phyloP scores from a whole-genome alignment of 2,113 vertebrate genomes.

The Seriola dumerili region DNA sequence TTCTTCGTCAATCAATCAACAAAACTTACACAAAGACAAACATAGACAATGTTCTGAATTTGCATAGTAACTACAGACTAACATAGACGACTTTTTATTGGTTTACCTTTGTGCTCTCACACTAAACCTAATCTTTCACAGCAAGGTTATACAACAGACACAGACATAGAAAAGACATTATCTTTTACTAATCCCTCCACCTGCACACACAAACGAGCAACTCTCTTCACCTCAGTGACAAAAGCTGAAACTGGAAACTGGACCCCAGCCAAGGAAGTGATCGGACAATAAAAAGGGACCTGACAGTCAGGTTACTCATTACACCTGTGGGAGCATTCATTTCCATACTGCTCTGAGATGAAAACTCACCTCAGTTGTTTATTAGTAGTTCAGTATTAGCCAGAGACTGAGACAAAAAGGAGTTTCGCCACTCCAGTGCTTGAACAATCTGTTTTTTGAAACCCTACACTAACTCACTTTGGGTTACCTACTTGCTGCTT shows the following conservation, averaged over 20 bases:
- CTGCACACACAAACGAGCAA: constrained; percentile 27
- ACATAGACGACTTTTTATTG: too few relatives aligned
- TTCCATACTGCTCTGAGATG: constrained; percentile 25
- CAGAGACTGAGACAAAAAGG: too few relatives aligned
- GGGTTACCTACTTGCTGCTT: neutral
- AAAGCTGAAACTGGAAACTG: constrained; percentile 63
- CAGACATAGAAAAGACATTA: neutral
- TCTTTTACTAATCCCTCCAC: constrained; percentile 42
- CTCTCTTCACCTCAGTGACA: constrained; percentile 35
- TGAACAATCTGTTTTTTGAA: constrained; percentile 5
- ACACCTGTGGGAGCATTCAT: constrained; percentile 66
- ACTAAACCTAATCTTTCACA: neutral
- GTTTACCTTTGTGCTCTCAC: neutral
- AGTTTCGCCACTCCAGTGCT: neutral
- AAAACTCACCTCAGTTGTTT: neutral
- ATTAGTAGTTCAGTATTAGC: neutral
- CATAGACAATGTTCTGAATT: neutral
- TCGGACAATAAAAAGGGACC: constrained; percentile 52
- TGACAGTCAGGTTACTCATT: constrained; percentile 74
- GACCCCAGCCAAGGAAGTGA: constrained; percentile 52
- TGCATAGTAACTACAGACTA: neutral
- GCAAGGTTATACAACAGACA: constrained; percentile 2
- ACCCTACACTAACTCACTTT: neutral
- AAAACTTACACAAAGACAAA: neutral
- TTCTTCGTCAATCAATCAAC: neutral